Conservation (phyloP, 2,113 vertebrate species). For the Nothoprocta pentlandii region DNA sequence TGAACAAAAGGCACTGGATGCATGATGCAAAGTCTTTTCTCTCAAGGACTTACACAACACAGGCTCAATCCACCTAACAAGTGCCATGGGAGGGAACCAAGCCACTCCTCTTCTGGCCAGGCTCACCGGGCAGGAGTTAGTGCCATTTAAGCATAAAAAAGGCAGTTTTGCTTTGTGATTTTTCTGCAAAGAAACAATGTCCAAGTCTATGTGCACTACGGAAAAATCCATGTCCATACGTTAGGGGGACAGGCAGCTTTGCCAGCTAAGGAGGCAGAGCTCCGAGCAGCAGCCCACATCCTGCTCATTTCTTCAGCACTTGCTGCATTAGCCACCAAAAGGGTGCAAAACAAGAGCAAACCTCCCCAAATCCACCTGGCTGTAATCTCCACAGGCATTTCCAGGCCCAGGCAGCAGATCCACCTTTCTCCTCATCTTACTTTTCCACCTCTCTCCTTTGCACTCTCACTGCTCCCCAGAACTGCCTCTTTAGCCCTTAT, state of each 20-base stretch:
- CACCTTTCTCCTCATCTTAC: neutral
- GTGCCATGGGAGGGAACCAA: rapidly evolving
- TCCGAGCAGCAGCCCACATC: neutral
- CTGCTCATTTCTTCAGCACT: neutral
- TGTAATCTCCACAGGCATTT: neutral
- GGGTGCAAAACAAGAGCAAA: conserved; percentile 9
- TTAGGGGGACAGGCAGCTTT: neutral
- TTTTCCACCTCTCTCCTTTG: neutral
- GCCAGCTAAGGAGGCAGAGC: neutral
- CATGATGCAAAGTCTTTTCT: conserved; percentile 32
- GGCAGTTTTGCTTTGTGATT: neutral
- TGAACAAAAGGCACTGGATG: conserved; percentile 51
- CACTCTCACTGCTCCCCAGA: neutral
- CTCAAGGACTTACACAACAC: neutral
- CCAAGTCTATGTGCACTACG: rapidly evolving
- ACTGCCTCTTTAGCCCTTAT: neutral
- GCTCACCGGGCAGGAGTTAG: neutral
- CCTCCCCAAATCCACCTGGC: neutral
- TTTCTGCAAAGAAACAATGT: neutral
- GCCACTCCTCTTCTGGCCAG: neutral
- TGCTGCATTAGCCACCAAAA: neutral
- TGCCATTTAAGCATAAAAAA: neutral
- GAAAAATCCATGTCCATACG: rapidly evolving
- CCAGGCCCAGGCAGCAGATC: neutral
- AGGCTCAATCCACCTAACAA: neutral